Percentiles rank a stretch among this genome's conserved stretches.
These are phyloP conservation scores for Acipenser ruthenus DNA, from an alignment of 2,797 vertebrate species.

Conservation along the genomic window DNA sequence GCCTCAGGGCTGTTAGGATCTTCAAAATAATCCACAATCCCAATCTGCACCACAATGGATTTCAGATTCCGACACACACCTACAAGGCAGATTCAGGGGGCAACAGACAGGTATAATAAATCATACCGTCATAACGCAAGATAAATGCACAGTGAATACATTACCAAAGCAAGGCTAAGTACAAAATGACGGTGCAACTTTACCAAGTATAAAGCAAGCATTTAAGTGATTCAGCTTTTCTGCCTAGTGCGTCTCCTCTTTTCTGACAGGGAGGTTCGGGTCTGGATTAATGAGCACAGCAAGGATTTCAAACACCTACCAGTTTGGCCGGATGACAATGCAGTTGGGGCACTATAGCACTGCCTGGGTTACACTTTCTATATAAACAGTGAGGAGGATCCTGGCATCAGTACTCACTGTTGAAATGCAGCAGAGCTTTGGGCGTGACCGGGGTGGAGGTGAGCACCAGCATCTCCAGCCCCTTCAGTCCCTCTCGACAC, in stretches of 20 bases:
- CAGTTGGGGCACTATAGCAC: background rate
- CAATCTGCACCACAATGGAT: conserved; percentile 70
- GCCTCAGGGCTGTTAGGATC: conserved; percentile 72
- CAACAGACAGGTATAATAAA: background rate
- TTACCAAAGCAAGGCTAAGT: too few relatives aligned
- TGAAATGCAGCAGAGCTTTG: conserved; percentile 95
- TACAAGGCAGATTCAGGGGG: conserved; percentile 30
- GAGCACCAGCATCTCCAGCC: conserved; percentile 95
- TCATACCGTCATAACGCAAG: too few relatives aligned
- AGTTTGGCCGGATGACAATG: background rate
- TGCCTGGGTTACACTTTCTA: too few relatives aligned
- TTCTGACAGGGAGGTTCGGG: background rate
- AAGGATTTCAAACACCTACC: too few relatives aligned
- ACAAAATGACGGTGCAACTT: background rate
- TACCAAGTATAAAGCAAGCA: background rate
- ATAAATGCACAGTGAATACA: too few relatives aligned
- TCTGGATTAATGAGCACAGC: too few relatives aligned
- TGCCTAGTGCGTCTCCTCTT: background rate
- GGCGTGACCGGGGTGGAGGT: conserved; percentile 93
- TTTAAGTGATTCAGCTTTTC: background rate
- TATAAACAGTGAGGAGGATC: background rate
- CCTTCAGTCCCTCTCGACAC: conserved; percentile 92
- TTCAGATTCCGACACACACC: conserved; percentile 76
- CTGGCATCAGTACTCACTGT: conserved; percentile 71
- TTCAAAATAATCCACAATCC: conserved; percentile 76